phyloP scores from a whole-genome alignment of 2,113 vertebrate genomes.

The Bubo scandiacus region DNA sequence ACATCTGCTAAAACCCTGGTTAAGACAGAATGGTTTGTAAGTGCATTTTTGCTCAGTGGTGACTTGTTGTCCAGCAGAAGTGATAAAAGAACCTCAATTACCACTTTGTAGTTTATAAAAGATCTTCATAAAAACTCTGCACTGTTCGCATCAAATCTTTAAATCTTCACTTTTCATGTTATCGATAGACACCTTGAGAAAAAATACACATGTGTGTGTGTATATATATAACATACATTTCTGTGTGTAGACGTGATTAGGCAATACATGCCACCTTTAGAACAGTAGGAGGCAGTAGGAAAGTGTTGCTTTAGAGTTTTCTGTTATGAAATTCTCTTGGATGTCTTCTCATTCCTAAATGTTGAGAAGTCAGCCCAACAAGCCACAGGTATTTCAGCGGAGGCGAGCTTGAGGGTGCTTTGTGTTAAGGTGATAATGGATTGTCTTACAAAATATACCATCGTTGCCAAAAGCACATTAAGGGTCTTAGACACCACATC shows the following conservation, averaged over 20 bases:
- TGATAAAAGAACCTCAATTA: not conserved
- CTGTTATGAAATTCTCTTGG: not conserved
- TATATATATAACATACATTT: fast-evolving
- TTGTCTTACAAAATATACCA: not conserved
- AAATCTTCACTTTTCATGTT: not conserved
- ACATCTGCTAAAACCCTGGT: not conserved
- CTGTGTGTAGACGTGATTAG: not conserved
- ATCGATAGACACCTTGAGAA: not conserved
- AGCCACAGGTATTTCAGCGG: not conserved
- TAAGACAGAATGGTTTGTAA: not conserved
- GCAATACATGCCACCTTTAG: not conserved
- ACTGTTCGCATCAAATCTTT: not conserved
- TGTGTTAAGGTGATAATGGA: not conserved
- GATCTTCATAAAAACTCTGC: not conserved
- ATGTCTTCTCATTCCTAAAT: not conserved
- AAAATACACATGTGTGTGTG: not conserved
- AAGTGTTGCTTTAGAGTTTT: not conserved
- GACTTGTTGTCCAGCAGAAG: not conserved
- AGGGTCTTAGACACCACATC: not conserved
- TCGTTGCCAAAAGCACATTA: not conserved
- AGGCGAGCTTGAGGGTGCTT: not conserved
- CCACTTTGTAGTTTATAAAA: not conserved
- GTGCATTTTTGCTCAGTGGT: not conserved
- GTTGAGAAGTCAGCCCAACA: not conserved
- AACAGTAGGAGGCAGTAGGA: not conserved